These are phyloP conservation scores for Drosophila melanica DNA, from an alignment of 1,140 invertebrate species.

Conservation along the genomic window DNA sequence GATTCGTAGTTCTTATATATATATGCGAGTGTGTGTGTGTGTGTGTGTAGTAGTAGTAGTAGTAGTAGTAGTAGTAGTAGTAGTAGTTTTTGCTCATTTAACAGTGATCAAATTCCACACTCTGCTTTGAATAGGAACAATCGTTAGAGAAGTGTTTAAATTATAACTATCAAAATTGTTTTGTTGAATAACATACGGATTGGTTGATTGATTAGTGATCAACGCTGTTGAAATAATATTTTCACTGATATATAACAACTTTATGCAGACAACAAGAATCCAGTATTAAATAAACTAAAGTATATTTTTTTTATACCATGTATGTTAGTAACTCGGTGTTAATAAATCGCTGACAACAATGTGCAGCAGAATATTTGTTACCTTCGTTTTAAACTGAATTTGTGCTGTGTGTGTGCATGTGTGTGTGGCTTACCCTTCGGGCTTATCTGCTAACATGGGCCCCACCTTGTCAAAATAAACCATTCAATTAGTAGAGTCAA, in stretches of 20 bases:
- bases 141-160: too few species aligned
- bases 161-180: not conserved
- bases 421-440: slow-evolving; percentile 38
- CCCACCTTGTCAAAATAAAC: slow-evolving; percentile 78
- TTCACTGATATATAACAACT: too few species aligned
- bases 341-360: slow-evolving; percentile 29
- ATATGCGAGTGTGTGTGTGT: not conserved
- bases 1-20: slow-evolving; percentile 6
- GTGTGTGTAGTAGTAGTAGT: not conserved
- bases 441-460: slow-evolving; percentile 64
- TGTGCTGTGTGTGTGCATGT: slow-evolving; percentile 5
- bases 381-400: slow-evolving; percentile 43
- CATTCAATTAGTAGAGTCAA: slow-evolving; percentile 76
- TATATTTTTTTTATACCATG: too few species aligned
- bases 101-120: slow-evolving; percentile 8
- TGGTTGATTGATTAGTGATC: too few species aligned
- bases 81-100: slow-evolving; percentile 11
- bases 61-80: not conserved
- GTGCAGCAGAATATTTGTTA: slow-evolving; percentile 23
- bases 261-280: too few species aligned
- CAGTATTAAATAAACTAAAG: too few species aligned
- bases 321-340: not conserved
- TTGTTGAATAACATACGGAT: not conserved
- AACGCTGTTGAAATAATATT: too few species aligned
- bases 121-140: not conserved